Conservation (phyloP, 2,888 invertebrate species). For the Anthophora plumipes region DNA sequence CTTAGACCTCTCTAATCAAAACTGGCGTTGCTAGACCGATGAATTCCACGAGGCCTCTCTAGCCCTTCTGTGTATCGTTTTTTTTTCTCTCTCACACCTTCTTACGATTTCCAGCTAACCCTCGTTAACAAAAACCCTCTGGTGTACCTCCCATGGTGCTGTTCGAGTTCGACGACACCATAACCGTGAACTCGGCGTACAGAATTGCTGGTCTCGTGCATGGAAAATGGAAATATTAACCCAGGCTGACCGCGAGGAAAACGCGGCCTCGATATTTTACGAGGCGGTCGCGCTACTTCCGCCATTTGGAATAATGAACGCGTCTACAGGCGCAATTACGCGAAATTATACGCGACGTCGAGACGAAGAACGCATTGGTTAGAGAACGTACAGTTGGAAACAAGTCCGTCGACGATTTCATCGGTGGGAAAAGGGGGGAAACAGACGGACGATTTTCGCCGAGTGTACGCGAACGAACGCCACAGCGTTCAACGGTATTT, state of each 20-base stretch:
- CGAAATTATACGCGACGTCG: slow-evolving; percentile 39
- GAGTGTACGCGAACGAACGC: slow-evolving; percentile 17
- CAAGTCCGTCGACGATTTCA: not conserved
- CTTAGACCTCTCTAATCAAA: slow-evolving; percentile 60
- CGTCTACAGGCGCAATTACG: slow-evolving; percentile 41
- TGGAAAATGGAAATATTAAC: slow-evolving; percentile 45
- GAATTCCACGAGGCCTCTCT: slow-evolving; percentile 44
- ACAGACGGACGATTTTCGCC: slow-evolving; percentile 44
- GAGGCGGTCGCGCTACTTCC: slow-evolving; percentile 15
- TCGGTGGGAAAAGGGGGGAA: slow-evolving; percentile 21
- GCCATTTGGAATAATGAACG: slow-evolving; percentile 49
- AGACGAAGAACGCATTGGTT: too few species aligned
- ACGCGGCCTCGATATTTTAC: slow-evolving; percentile 33
- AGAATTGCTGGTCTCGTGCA: slow-evolving; percentile 7
- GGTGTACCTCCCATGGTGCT: slow-evolving; percentile 34
- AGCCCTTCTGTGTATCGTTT: slow-evolving; percentile 1
- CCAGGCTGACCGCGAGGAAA: slow-evolving; percentile 24
- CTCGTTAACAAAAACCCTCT: slow-evolving; percentile 58
- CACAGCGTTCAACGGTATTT: slow-evolving; percentile 53
- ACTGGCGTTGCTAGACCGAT: slow-evolving; percentile 36
- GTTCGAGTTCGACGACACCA: slow-evolving; percentile 60
- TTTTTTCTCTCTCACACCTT: not conserved
- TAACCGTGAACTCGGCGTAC: slow-evolving; percentile 48
- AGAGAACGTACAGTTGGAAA: slow-evolving; percentile 5
- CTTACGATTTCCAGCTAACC: slow-evolving; percentile 12